phyloP scores from a whole-genome alignment of 2,888 invertebrate genomes.

The Cistogaster globosa region DNA sequence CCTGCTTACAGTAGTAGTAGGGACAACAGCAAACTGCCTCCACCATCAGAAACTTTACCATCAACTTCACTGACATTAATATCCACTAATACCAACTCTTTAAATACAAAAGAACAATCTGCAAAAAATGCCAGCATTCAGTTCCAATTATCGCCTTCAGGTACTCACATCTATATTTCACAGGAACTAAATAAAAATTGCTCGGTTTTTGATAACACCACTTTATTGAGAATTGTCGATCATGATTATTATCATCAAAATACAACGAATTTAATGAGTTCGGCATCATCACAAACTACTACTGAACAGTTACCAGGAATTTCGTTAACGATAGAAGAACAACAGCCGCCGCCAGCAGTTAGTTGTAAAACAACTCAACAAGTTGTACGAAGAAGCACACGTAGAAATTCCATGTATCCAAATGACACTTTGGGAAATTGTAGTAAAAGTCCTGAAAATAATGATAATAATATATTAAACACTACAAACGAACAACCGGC shows the following conservation, averaged over 20 bases:
- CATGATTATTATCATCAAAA: constrained; percentile 22
- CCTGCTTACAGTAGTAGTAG: not conserved
- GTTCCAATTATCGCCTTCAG: constrained; percentile 1
- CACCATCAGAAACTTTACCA: not conserved
- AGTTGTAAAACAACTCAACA: not conserved
- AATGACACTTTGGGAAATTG: not conserved
- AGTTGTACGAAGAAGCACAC: not conserved
- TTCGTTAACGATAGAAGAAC: not conserved
- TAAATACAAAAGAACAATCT: not conserved
- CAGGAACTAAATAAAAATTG: constrained; percentile 68
- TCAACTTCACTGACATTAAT: constrained; percentile 1
- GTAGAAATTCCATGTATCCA: not conserved
- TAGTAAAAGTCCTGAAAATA: too few species aligned
- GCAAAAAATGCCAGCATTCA: constrained; percentile 7
- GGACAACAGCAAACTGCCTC: not conserved
- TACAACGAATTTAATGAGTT: not conserved
- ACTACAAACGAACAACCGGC: constrained; percentile 4
- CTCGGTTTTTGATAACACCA: constrained; percentile 65
- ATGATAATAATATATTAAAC: not conserved
- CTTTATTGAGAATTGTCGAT: constrained; percentile 51
- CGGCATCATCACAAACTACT: not conserved
- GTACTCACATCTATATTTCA: constrained; percentile 48
- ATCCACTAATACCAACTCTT: not conserved
- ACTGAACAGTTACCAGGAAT: not conserved
- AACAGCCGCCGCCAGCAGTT: not conserved